Evolutionary conservation across 2,888 invertebrate species (phyloP).

Genomic region (Emmelina monodactyla): DNA sequence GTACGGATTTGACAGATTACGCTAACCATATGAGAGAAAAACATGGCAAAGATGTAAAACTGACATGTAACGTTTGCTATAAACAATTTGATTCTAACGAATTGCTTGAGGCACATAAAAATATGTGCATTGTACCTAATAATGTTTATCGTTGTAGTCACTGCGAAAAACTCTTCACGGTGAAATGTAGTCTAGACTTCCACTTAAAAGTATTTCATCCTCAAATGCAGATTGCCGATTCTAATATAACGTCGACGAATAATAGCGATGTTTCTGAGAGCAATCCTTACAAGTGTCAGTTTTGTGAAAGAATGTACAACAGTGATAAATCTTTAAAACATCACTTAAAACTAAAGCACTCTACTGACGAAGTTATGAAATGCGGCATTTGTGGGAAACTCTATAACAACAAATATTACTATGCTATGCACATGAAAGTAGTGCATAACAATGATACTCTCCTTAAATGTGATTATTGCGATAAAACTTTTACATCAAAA

Average conservation of each 20-base stretch:
- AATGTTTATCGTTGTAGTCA: slow-evolving; percentile 33
- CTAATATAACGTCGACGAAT: slow-evolving; percentile 30
- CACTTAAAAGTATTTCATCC: slow-evolving; percentile 45
- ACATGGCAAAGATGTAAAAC: slow-evolving; percentile 35
- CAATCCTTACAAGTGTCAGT: slow-evolving; percentile 28
- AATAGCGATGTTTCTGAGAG: slow-evolving; percentile 20
- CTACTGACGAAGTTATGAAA: slow-evolving; percentile 30
- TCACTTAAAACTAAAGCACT: slow-evolving; percentile 44
- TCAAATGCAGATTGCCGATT: slow-evolving; percentile 36
- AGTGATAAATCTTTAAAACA: slow-evolving; percentile 44
- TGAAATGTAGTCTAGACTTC: slow-evolving; percentile 39
- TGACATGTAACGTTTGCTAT: slow-evolving; percentile 44
- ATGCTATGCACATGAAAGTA: slow-evolving; percentile 43
- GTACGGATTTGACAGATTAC: slow-evolving; percentile 30
- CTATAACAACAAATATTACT: slow-evolving; percentile 44
- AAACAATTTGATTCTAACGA: slow-evolving; percentile 39
- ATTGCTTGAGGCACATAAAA: slow-evolving; percentile 30
- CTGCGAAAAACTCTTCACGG: slow-evolving; percentile 47
- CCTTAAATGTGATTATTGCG: slow-evolving; percentile 46
- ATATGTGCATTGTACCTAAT: slow-evolving; percentile 32
- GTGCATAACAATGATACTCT: slow-evolving; percentile 34
- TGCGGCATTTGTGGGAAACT: slow-evolving; percentile 38
- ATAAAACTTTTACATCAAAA: slow-evolving; percentile 45
- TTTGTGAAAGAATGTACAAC: slow-evolving; percentile 37
- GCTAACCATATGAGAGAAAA: slow-evolving; percentile 36